Evolutionary conservation across 1,140 invertebrate genomes (phyloP), one percentile per base, ranked within the genome.

Genomic region (Philaenus spumarius): DNA sequence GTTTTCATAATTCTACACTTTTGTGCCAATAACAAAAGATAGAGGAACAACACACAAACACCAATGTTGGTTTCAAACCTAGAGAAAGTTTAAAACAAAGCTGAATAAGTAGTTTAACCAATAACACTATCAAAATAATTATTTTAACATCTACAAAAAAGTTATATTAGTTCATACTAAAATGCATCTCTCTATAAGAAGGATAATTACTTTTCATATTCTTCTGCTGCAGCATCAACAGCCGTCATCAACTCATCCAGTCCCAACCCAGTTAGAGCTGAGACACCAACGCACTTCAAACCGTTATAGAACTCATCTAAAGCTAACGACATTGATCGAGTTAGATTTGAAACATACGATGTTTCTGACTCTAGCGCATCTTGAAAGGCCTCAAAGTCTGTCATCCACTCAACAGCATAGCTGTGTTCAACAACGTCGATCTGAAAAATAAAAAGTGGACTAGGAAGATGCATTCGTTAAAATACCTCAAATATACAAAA

Each of bases 341-440:
- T 93, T 45, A 99, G 79, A 73, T 95, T 98, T 43, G 89, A 90
- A 0, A 91, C 85, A 66, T 97, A 97, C 35, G 84, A 87, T 1
- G 79, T 81, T 62, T 93, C 88, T 15, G 82, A 75, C 66, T 94
- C 86, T 22, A 98, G 65, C 6, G 93, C 93, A 67, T 95, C 89
- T 71, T 97, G 86, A 70, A 98, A 99, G 4, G 82, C 74, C 73
- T 97, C 93, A 75, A 97, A 98, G 74, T 99, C 94, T 35, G 78
- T 80, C 90, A 99, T 98, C 97, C 97, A 99, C 56, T 97, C 91
- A 14, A 93, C 77, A 1, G 94, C 93, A 77, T 93, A 98, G 54
- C 79, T 78, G 64, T 89, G 83, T 66, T 92, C 85, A 12, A 97
- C 83, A 37, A 97, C 83, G 73, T 98, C 95, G 51, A 85, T 87